Evolutionary conservation across 1,140 invertebrate genomes (phyloP).

Genomic region (Drosophila insularis): DNA sequence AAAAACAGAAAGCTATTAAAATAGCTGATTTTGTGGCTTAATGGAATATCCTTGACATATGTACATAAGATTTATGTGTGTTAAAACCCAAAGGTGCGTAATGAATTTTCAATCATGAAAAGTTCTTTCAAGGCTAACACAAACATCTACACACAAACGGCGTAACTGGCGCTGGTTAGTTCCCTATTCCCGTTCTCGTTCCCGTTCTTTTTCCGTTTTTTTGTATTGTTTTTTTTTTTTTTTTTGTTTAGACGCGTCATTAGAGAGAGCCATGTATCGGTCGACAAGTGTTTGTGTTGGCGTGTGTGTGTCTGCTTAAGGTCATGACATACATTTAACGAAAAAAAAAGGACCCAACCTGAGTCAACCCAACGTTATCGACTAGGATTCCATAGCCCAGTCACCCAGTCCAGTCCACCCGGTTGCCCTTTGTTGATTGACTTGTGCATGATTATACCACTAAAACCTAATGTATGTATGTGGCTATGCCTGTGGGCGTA

Average conservation of each 20-base stretch:
- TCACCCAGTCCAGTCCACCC: slow-evolving; percentile 22
- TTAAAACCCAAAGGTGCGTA: slow-evolving; percentile 12
- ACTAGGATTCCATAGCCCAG: not conserved
- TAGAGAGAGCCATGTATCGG: not conserved
- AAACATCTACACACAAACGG: no score
- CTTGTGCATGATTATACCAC: slow-evolving; percentile 49
- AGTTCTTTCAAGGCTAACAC: not conserved
- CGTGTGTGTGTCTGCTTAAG: slow-evolving; percentile 10
- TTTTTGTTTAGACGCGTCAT: slow-evolving; percentile 14
- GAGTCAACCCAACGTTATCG: not conserved
- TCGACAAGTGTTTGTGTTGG: not conserved
- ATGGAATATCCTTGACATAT: slow-evolving; percentile 19
- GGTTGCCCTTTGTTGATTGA: slow-evolving; percentile 43
- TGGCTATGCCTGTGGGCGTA: not conserved
- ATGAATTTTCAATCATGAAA: slow-evolving; percentile 11
- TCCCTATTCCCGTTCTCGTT: not conserved
- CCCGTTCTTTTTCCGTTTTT: not conserved
- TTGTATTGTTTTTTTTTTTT: slow-evolving; percentile 14
- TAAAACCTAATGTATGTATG: slow-evolving; percentile 29
- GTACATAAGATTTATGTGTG: slow-evolving; percentile 9
- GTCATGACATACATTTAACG: slow-evolving; percentile 59
- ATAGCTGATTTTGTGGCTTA: slow-evolving; percentile 15
- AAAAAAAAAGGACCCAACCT: slow-evolving; percentile 16
- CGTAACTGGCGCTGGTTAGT: not conserved
- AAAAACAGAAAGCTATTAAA: not conserved